Evolutionary conservation across 2,797 vertebrate species (phyloP).

Genomic region (Atherinosoma microstoma): DNA sequence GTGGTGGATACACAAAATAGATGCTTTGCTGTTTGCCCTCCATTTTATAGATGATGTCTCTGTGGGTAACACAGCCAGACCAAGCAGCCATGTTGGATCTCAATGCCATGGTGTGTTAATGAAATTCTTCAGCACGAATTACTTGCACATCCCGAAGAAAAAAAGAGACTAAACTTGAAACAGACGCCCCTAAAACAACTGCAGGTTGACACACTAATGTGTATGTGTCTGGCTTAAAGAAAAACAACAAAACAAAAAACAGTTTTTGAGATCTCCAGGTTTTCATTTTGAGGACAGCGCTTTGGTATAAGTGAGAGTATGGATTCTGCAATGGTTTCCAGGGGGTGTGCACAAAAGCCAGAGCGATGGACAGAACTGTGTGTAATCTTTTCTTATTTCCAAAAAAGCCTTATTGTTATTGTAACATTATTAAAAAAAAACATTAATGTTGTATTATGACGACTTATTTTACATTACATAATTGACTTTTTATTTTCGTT

Average conservation of each 20-base stretch:
- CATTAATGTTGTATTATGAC: slow-evolving; percentile 83
- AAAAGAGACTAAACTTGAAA: slow-evolving; percentile 56
- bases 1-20: slow-evolving; percentile 56
- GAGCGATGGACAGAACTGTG: slow-evolving; percentile 80
- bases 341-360: slow-evolving; percentile 69
- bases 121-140: slow-evolving; percentile 54
- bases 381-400: slow-evolving; percentile 84
- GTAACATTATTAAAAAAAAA: slow-evolving; percentile 79
- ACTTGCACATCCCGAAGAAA: slow-evolving; percentile 61
- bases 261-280: slow-evolving; percentile 52
- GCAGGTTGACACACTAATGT: slow-evolving; percentile 60
- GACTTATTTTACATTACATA: slow-evolving; percentile 81
- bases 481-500: slow-evolving; percentile 76
- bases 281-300: slow-evolving; percentile 59
- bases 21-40: slow-evolving; percentile 57
- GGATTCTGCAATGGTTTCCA: slow-evolving; percentile 59
- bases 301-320: slow-evolving; percentile 52
- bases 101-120: slow-evolving; percentile 47
- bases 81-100: slow-evolving; percentile 61
- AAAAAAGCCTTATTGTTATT: slow-evolving; percentile 89
- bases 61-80: slow-evolving; percentile 46
- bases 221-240: slow-evolving; percentile 45
- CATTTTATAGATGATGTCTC: slow-evolving; percentile 53
- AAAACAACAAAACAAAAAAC: slow-evolving; percentile 13
- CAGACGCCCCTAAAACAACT: slow-evolving; percentile 53